A percentile compares a stretch with the other conserved stretches of the same genome.
Evolutionary conservation across 2,113 vertebrate species (phyloP).

Genomic region (Enhydra lutris): DNA sequence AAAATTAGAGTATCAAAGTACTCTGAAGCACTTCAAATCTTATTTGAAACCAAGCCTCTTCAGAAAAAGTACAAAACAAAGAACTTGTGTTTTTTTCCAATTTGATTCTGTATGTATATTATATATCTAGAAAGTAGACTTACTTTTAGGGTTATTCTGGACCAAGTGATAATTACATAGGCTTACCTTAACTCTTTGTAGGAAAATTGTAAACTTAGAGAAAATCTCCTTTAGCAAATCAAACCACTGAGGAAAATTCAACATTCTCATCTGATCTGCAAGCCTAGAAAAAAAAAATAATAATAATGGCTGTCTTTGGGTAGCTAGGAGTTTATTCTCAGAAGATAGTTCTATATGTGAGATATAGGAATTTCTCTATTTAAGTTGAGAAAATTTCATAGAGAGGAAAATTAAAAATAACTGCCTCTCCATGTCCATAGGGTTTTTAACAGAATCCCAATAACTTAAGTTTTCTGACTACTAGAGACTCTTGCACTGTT

Average conservation of each 20-base stretch:
- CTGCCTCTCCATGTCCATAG: neutral
- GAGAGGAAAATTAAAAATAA: slow-evolving; percentile 13
- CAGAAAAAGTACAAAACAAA: slow-evolving; percentile 23
- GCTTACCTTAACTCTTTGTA: slow-evolving; percentile 95
- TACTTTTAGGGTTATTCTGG: slow-evolving; percentile 40
- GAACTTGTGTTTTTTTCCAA: neutral
- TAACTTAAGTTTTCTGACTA: slow-evolving; percentile 10
- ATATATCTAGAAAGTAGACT: neutral
- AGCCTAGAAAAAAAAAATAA: slow-evolving; percentile 82
- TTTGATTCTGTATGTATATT: neutral
- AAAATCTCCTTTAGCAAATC: slow-evolving; percentile 92
- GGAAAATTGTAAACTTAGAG: slow-evolving; percentile 92
- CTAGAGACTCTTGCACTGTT: neutral
- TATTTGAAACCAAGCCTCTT: slow-evolving; percentile 22
- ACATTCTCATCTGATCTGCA: slow-evolving; percentile 96
- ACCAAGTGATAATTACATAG: neutral
- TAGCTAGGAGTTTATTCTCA: slow-evolving; percentile 11
- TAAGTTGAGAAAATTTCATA: neutral
- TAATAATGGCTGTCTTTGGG: neutral
- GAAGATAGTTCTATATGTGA: neutral
- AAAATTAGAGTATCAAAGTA: slow-evolving; percentile 43
- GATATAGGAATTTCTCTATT: neutral
- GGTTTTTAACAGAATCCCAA: neutral
- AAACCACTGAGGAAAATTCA: slow-evolving; percentile 97
- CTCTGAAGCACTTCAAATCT: neutral